These are phyloP conservation scores for Ispidina picta DNA, from an alignment of 2,797 vertebrate genomes.

Conservation along the genomic window DNA sequence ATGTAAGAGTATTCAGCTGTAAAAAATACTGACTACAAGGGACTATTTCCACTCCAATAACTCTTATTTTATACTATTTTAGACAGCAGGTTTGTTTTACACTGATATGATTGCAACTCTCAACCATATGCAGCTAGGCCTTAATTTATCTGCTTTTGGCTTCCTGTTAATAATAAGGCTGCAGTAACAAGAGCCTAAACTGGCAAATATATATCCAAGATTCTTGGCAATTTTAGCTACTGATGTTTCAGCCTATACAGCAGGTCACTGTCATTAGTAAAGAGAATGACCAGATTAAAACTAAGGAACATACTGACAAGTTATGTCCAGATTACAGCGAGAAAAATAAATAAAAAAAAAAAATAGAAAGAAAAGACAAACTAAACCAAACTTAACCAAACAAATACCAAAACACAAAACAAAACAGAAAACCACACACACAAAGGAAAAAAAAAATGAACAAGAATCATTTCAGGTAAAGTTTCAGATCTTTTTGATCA, in stretches of 20 bases:
- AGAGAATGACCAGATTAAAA: neutral
- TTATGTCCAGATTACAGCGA: neutral
- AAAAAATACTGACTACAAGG: neutral
- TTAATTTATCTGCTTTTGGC: neutral
- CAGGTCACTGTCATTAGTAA: neutral
- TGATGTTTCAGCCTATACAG: neutral
- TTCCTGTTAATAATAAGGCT: neutral
- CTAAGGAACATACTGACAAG: neutral
- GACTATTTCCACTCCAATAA: neutral
- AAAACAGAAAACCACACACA: too few species aligned
- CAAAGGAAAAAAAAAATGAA: neutral
- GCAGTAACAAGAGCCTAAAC: neutral
- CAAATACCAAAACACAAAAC: too few species aligned
- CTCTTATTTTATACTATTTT: neutral
- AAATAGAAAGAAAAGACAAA: neutral
- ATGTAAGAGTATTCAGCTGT: neutral
- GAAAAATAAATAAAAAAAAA: neutral
- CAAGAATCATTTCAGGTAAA: neutral
- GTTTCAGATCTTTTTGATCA: neutral
- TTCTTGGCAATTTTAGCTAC: neutral
- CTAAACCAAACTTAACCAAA: neutral
- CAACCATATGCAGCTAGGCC: neutral
- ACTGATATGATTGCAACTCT: neutral
- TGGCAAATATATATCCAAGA: neutral
- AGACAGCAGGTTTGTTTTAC: neutral